Conservation (phyloP, 2,113 vertebrate species). For the Malurus alboscapulatus region DNA sequence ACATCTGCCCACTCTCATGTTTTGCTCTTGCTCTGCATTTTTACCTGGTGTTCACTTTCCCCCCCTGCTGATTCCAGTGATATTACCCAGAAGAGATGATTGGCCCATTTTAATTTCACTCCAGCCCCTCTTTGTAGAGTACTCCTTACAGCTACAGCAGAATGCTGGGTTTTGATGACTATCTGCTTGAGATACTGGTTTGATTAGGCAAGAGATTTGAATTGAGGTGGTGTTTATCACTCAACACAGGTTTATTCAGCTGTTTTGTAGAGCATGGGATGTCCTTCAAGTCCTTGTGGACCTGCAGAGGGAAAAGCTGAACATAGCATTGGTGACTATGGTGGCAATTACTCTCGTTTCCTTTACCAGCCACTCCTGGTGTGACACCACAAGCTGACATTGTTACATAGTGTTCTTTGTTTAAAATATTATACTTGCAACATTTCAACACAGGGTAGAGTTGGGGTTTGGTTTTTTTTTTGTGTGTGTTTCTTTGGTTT, state of each 20-base stretch:
- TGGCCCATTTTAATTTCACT: neutral
- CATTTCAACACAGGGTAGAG: neutral
- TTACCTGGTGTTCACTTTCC: neutral
- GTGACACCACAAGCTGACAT: neutral
- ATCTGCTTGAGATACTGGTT: neutral
- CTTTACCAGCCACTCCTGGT: neutral
- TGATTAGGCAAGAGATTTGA: neutral
- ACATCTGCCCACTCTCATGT: neutral
- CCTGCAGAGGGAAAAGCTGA: neutral
- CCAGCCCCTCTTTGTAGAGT: neutral
- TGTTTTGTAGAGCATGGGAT: neutral
- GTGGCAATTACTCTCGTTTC: neutral
- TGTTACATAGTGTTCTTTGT: neutral
- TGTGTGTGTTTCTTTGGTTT: neutral
- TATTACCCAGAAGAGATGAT: neutral
- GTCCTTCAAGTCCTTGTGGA: neutral
- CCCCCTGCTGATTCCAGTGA: neutral
- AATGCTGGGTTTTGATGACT: neutral
- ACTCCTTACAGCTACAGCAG: neutral
- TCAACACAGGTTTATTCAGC: neutral
- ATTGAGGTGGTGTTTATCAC: rapidly evolving
- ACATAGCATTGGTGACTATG: neutral
- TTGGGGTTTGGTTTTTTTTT: rapidly evolving
- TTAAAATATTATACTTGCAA: neutral
- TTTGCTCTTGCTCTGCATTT: neutral